Percentiles rank a stretch among this genome's conserved stretches.
These are phyloP conservation scores for Martes flavigula DNA, from an alignment of 2,797 vertebrate genomes.

Conservation along the genomic window DNA sequence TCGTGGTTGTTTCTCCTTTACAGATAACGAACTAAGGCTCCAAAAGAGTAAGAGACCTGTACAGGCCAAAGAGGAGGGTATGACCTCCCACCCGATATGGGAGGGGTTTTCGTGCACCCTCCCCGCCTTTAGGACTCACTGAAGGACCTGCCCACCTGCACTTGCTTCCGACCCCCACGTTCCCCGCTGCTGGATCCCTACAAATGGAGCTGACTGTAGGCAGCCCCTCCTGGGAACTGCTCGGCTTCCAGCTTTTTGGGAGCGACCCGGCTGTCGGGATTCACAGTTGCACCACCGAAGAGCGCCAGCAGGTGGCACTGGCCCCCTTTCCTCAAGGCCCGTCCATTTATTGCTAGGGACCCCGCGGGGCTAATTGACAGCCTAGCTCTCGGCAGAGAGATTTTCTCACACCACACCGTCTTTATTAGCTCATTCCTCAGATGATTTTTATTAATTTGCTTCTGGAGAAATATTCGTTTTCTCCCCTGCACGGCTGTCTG, in stretches of 20 bases:
- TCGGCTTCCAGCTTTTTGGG: not conserved
- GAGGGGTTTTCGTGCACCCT: not conserved
- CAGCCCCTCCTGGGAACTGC: not conserved
- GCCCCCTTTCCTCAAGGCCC: not conserved
- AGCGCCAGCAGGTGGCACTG: conserved; percentile 61
- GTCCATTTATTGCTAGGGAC: not conserved
- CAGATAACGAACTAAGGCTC: not conserved
- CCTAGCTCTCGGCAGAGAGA: not conserved
- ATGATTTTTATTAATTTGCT: not conserved
- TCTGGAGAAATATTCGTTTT: not conserved
- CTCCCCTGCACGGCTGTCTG: not conserved
- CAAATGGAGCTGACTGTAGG: not conserved
- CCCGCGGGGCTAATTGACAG: not conserved
- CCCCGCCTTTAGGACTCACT: not conserved
- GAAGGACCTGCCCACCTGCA: not conserved
- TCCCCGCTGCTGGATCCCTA: no score
- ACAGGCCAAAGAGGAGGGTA: not conserved
- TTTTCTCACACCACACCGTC: not conserved
- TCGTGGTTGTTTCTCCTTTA: not conserved
- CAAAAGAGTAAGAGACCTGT: not conserved
- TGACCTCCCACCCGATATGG: not conserved
- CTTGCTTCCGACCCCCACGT: no score
- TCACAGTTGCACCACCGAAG: rapidly evolving
- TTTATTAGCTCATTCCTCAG: conserved; percentile 17
- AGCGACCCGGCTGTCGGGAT: rapidly evolving